Percentiles rank a stretch among this genome's conserved stretches.
phyloP scores from a whole-genome alignment of 92 coral and sea anemone genomes.

The Phymanthus crucifer region DNA sequence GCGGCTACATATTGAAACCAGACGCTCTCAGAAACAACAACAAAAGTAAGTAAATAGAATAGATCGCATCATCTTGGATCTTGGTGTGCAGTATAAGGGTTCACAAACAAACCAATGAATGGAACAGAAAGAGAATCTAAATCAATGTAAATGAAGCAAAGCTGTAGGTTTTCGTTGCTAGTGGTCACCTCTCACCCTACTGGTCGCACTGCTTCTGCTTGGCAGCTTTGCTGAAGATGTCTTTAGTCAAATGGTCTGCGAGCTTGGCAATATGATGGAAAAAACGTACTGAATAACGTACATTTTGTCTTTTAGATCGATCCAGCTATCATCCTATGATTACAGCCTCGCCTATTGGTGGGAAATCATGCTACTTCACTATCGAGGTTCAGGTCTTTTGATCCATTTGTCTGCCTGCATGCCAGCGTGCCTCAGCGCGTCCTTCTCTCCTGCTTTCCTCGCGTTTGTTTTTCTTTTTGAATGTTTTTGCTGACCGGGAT shows the following conservation, averaged over 20 bases:
- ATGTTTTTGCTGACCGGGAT: background rate
- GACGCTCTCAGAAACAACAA: constrained; percentile 54
- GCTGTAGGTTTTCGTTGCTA: no score
- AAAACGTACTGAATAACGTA: no score
- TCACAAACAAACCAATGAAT: no score
- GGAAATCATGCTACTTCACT: constrained; percentile 80
- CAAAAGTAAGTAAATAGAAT: constrained; percentile 30
- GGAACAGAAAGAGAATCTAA: no score
- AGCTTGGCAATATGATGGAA: no score
- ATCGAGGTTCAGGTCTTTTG: constrained; percentile 53
- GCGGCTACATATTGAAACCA: constrained; percentile 82
- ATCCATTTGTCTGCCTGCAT: background rate
- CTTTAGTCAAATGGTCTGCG: no score
- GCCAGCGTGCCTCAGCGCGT: background rate
- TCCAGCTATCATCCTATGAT: constrained; percentile 69
- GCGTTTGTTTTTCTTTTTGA: background rate
- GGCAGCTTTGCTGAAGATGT: no score
- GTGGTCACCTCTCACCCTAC: no score
- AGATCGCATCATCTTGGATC: background rate
- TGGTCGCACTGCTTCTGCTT: no score
- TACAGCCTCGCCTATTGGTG: constrained; percentile 68
- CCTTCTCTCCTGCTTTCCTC: background rate
- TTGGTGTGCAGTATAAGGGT: no score
- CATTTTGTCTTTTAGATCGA: background rate
- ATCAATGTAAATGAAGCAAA: no score